A percentile compares a stretch with the other conserved stretches of the same genome.
These are phyloP conservation scores for Drosophila affinis DNA, from an alignment of 2,888 invertebrate genomes.

Conservation along the genomic window DNA sequence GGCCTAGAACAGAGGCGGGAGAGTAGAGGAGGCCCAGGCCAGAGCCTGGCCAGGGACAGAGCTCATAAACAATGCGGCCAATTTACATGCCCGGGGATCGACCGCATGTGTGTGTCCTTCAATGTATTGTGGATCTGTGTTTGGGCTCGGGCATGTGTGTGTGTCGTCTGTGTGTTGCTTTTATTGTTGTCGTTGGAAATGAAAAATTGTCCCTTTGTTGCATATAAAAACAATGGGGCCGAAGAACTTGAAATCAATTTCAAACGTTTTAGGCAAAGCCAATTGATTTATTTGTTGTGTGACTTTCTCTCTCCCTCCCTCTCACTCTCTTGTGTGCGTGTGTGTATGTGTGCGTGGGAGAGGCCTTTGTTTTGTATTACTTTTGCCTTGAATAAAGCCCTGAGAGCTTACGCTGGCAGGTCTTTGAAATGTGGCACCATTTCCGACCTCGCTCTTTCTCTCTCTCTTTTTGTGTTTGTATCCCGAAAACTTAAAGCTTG, in stretches of 20 bases:
- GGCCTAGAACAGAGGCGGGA: not conserved
- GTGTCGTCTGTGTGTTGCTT: constrained; percentile 33
- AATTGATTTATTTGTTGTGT: constrained; percentile 70
- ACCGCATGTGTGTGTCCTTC: constrained; percentile 63
- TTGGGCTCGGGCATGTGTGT: constrained; percentile 16
- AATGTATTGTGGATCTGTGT: constrained; percentile 52
- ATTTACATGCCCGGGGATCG: constrained; percentile 69
- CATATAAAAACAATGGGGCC: constrained; percentile 75
- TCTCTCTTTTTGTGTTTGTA: not conserved
- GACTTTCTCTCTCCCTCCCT: not conserved
- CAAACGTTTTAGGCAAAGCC: constrained; percentile 75
- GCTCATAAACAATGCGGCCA: constrained; percentile 74
- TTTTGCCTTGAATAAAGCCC: constrained; percentile 45
- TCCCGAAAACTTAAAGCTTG: constrained; percentile 39
- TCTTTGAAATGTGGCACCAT: constrained; percentile 43
- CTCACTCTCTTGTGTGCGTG: constrained; percentile 8
- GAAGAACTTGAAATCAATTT: constrained; percentile 77
- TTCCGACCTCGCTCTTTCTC: constrained; percentile 18
- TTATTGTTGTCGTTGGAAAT: constrained; percentile 62
- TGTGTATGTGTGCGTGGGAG: constrained; percentile 11
- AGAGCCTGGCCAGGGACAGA: constrained; percentile 31
- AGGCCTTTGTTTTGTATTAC: constrained; percentile 54
- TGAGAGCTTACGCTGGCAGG: constrained; percentile 49
- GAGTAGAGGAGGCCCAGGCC: constrained; percentile 27
- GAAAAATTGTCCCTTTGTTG: constrained; percentile 78